phyloP scores from a whole-genome alignment of 2,113 vertebrate genomes.

The Anhinga rufa region DNA sequence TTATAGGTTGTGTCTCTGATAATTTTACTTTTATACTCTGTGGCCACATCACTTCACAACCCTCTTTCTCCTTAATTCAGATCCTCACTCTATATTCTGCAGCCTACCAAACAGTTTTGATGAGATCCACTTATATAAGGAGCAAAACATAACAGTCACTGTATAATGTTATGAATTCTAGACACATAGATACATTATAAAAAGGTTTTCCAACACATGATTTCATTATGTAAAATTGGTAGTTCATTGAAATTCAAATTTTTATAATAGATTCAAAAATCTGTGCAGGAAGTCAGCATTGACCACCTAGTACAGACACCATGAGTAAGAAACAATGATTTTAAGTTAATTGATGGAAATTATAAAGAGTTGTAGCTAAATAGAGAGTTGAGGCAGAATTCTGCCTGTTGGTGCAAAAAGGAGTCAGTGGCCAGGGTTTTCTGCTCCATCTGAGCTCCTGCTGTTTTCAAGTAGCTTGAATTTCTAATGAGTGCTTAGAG shows the following conservation, averaged over 20 bases:
- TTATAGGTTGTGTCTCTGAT: neutral
- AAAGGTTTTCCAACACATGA: neutral
- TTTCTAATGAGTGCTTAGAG: neutral
- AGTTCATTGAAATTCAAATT: neutral
- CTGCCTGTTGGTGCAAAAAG: neutral
- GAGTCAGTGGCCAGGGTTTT: neutral
- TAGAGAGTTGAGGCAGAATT: neutral
- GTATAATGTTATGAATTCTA: neutral
- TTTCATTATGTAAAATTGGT: neutral
- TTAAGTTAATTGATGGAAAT: neutral
- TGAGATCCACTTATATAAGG: neutral
- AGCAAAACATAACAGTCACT: neutral
- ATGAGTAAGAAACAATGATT: neutral
- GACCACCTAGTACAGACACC: neutral
- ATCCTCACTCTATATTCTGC: neutral
- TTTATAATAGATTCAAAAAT: neutral
- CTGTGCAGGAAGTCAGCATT: neutral
- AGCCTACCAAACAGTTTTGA: neutral
- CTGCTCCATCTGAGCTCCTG: neutral
- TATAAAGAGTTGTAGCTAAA: neutral
- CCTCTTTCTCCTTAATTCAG: neutral
- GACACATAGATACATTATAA: neutral
- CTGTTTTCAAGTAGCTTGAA: neutral
- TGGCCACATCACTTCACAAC: neutral
- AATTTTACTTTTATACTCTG: neutral